Conservation (phyloP, 30 jellyfish, hydroid and myxozoan species). For the Turritopsis rubra region DNA sequence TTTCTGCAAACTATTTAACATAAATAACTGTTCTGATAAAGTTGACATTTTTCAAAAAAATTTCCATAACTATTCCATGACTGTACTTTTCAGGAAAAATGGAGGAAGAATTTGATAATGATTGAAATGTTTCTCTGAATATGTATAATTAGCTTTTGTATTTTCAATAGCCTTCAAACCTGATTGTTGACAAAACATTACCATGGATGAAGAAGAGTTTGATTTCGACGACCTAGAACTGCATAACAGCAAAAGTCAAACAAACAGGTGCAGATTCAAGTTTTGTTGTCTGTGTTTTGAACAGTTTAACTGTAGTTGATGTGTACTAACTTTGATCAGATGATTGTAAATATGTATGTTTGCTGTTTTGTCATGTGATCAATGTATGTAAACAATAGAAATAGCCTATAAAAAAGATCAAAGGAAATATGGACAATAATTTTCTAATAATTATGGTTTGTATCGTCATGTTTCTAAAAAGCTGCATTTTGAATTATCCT, state of each 20-base stretch:
- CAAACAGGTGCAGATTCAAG: constrained; percentile 1
- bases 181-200: background rate
- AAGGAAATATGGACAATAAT: too few relatives aligned
- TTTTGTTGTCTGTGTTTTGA: background rate
- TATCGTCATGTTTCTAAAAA: too few relatives aligned
- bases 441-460: too few relatives aligned
- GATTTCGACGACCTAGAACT: constrained; percentile 30
- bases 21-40: too few relatives aligned
- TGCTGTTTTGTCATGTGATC: too few relatives aligned
- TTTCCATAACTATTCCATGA: too few relatives aligned
- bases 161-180: background rate
- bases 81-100: background rate
- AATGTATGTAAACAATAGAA: too few relatives aligned
- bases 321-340: background rate
- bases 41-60: too few relatives aligned
- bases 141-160: too few relatives aligned
- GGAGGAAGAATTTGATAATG: background rate
- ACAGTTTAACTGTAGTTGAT: background rate
- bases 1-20: too few relatives aligned
- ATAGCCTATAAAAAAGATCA: background rate
- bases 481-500: too few relatives aligned
- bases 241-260: constrained; percentile 8
- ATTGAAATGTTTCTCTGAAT: background rate
- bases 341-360: background rate
- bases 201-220: constrained; percentile 4